phyloP scores from a whole-genome alignment of 1,140 invertebrate species.

The Hetaerina americana region DNA sequence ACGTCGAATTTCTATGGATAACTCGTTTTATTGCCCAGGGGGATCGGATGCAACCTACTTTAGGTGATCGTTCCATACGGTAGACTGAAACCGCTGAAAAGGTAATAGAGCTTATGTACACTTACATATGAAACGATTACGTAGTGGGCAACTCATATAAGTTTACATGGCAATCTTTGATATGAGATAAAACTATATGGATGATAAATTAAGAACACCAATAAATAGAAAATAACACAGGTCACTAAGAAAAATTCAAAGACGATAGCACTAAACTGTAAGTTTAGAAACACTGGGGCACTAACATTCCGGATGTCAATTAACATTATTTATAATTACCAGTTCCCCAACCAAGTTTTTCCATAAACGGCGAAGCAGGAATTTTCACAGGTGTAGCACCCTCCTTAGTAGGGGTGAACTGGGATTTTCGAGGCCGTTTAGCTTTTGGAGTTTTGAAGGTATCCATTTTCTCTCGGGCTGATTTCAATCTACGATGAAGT shows the following conservation, averaged over 20 bases:
- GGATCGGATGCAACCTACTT: conserved; percentile 45
- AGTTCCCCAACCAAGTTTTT: conserved; percentile 58
- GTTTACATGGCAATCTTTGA: conserved; percentile 8
- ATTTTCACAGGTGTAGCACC: conserved; percentile 31
- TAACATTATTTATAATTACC: conserved; percentile 33
- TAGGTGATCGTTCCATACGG: conserved; percentile 54
- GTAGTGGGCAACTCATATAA: conserved; percentile 9
- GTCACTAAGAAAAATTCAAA: conserved; percentile 10
- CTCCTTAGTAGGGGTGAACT: conserved; percentile 11
- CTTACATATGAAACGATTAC: conserved; percentile 11
- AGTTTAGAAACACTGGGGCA: conserved; percentile 8
- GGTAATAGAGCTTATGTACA: too few species aligned
- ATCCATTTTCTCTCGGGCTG: too few species aligned
- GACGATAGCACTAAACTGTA: conserved; percentile 10
- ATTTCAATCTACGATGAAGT: too few species aligned
- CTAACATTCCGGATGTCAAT: conserved; percentile 7
- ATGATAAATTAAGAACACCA: conserved; percentile 13
- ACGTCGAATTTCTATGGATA: conserved; percentile 28
- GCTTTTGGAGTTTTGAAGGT: not conserved
- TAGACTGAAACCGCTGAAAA: conserved; percentile 59
- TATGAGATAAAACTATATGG: conserved; percentile 11
- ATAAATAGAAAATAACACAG: not conserved
- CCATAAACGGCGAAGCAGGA: conserved; percentile 52
- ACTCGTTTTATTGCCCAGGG: conserved; percentile 74
- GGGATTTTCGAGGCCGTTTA: not conserved